Percentiles rank a stretch among this genome's conserved stretches.
Conservation (phyloP, 2,888 invertebrate genomes). For the Drosophila kanekoi region DNA sequence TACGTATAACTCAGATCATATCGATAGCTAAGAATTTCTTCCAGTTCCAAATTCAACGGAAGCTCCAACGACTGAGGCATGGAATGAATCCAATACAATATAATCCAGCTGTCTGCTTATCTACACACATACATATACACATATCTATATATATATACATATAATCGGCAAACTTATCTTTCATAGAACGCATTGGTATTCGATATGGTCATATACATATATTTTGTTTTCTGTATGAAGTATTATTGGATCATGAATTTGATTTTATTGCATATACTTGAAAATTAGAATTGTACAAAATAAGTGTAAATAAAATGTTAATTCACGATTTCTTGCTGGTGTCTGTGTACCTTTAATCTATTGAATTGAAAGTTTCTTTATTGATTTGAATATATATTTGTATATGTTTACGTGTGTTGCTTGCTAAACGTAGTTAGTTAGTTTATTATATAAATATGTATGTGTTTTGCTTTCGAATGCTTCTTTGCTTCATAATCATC, state of each 20-base stretch:
- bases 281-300: conserved; percentile 22
- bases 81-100: conserved; percentile 1
- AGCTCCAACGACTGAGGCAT: background rate
- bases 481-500: conserved; percentile 31
- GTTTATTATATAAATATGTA: conserved; percentile 63
- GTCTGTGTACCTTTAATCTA: conserved; percentile 50
- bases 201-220: background rate
- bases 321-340: conserved; percentile 16
- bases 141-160: conserved; percentile 20
- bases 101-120: conserved; percentile 28
- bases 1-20: conserved; percentile 11
- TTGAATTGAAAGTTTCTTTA: conserved; percentile 67
- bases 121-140: background rate
- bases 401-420: conserved; percentile 8
- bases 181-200: conserved; percentile 8
- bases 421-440: conserved; percentile 37
- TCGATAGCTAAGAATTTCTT: conserved; percentile 27
- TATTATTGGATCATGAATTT: conserved; percentile 27
- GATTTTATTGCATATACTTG: conserved; percentile 52
- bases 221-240: background rate
- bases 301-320: conserved; percentile 34
- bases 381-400: conserved; percentile 45
- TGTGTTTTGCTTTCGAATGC: conserved; percentile 46
- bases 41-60: conserved; percentile 2
- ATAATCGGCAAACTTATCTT: conserved; percentile 37